Evolutionary conservation across 2,113 vertebrate genomes (phyloP), one percentile per base, ranked within the genome.

Genomic region (Microcebus murinus): DNA sequence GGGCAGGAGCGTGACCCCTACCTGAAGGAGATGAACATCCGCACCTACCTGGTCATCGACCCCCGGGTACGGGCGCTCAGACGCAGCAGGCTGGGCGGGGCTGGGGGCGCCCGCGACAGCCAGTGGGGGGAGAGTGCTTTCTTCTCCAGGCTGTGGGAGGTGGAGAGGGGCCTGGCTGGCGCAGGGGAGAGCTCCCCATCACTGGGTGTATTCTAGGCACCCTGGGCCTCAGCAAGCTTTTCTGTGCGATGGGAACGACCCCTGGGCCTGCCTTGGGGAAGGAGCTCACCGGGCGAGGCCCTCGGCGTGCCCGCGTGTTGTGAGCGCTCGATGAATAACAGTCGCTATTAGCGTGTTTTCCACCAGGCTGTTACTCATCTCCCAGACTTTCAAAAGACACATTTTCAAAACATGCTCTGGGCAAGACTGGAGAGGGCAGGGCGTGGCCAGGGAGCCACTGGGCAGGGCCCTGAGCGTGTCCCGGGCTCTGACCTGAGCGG

Each of bases 11-110:
- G 99, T 50, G 99, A 99, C 97, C 96, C 99, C 39, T 99, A 99
- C 98, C 99, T 99, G 42, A 99, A 99, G 93, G 99, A 99, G 97
- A 99, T 99, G 98, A 99, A 99, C 83, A 98, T 99, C 96, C 99
- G 91, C 59, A 99, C 99, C 3, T 99, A 99, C 98, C 98, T 99
- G 93, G 99, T 99, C 97, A 98, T 99, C 29, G 99, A 99, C 96
- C 99, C 99, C 45, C 98, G 99, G 98, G 99, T 99, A 98, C 42
- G 98, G 27, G 39, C 59, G 39, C 59, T 23, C 1, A 0, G 50
- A 15, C 0, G 25, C 2, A 2, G 70, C 42, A 3, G 23, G 45
- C 4, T 11, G 48, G 13, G 2, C 1, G 57, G 4, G 50, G 4
- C 74, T 7, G 4, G 9, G 34, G 12, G n/a, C 8, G 21, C 1